Evolutionary conservation across 2,888 invertebrate species (phyloP).

Genomic region (Amiota mariae): DNA sequence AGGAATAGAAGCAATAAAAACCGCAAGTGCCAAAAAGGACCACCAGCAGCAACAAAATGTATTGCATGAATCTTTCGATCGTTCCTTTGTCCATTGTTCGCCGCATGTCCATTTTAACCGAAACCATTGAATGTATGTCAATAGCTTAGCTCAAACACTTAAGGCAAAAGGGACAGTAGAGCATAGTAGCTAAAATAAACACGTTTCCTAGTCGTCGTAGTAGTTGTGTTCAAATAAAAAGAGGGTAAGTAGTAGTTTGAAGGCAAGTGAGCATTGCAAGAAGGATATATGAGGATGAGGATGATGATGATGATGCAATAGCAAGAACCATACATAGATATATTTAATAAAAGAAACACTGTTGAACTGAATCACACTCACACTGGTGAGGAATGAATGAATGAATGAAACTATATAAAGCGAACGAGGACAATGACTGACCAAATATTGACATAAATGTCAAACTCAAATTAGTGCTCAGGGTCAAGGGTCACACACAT

Average conservation of each 20-base stretch:
- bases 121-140: constrained; percentile 11
- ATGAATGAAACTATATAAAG: neutral
- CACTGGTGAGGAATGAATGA: too few species aligned
- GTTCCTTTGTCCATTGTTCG: too few species aligned
- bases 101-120: too few species aligned
- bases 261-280: too few species aligned
- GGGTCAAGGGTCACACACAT: constrained; percentile 61
- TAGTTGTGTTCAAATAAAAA: too few species aligned
- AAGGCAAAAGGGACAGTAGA: too few species aligned
- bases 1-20: neutral
- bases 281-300: neutral
- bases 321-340: neutral
- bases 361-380: too few species aligned
- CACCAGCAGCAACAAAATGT: neutral
- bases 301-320: constrained; percentile 1
- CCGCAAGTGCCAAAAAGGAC: neutral
- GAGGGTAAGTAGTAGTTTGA: too few species aligned
- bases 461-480: constrained; percentile 68
- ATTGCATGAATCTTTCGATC: too few species aligned
- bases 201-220: too few species aligned
- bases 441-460: constrained; percentile 69
- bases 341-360: too few species aligned
- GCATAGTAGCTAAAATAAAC: too few species aligned
- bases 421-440: constrained; percentile 62
- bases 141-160: constrained; percentile 8